Evolutionary conservation across 1,140 invertebrate species (phyloP).

Genomic region (Augochlora pura): DNA sequence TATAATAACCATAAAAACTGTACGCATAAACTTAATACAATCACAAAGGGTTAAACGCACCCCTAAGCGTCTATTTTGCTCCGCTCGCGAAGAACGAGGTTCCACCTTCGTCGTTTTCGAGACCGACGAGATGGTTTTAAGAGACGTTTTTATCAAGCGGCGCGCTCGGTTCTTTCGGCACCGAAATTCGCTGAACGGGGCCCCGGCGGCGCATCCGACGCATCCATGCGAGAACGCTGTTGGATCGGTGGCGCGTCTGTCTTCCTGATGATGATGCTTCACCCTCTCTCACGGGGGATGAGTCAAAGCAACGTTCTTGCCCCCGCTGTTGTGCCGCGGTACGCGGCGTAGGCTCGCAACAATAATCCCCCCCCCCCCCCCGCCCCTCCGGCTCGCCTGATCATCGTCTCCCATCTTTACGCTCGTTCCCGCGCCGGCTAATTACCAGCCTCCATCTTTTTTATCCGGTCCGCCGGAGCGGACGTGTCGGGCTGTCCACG

Average conservation of each 20-base stretch:
- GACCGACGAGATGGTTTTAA: too few relatives aligned
- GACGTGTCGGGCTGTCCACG: too few relatives aligned
- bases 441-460: neutral
- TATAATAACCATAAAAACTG: too few relatives aligned
- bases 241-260: slow-evolving; percentile 9
- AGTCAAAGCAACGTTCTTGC: slow-evolving; percentile 27
- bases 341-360: neutral
- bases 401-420: neutral
- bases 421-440: neutral
- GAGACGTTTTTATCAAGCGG: too few relatives aligned
- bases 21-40: too few relatives aligned
- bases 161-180: neutral
- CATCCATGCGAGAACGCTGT: slow-evolving; percentile 8
- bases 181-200: neutral
- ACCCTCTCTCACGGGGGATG: slow-evolving; percentile 11
- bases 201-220: neutral
- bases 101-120: too few relatives aligned
- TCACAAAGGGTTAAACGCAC: too few relatives aligned
- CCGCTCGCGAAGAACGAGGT: too few relatives aligned
- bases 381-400: neutral
- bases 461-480: too few relatives aligned
- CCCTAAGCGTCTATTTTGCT: too few relatives aligned
- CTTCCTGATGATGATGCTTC: slow-evolving; percentile 27
- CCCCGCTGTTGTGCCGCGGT: slow-evolving; percentile 1
- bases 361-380: slow-evolving; percentile 14